A percentile compares a stretch with the other conserved stretches of the same genome.
Conservation (phyloP, 2,113 vertebrate genomes). For the Solenodon paradoxus region DNA sequence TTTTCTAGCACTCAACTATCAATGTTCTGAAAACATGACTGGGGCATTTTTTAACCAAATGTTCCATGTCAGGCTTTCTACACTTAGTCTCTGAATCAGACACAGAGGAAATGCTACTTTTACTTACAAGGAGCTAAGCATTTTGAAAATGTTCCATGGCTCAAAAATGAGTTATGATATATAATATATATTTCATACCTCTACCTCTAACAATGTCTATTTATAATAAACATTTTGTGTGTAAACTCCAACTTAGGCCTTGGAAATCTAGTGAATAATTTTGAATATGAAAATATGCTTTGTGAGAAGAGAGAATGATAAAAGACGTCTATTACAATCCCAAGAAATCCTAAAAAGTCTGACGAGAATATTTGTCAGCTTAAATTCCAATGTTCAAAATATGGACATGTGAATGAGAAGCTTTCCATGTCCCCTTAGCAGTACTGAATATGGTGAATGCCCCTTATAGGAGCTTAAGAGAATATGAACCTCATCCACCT, state of each 20-base stretch:
- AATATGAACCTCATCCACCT: neutral
- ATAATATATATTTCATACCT: neutral
- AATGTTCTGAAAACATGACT: neutral
- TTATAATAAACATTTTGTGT: neutral
- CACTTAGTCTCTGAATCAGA: neutral
- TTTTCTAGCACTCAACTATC: neutral
- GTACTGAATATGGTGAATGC: neutral
- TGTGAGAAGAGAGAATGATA: neutral
- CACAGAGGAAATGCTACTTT: neutral
- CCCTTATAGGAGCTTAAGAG: neutral
- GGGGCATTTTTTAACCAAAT: neutral
- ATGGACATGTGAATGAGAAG: neutral
- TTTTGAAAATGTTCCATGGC: neutral
- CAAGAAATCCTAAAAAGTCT: neutral
- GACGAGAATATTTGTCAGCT: neutral
- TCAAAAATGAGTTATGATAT: neutral
- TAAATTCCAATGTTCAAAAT: neutral
- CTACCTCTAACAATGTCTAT: neutral
- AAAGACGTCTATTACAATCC: neutral
- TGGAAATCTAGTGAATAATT: neutral
- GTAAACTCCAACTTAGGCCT: neutral
- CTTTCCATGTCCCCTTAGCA: neutral
- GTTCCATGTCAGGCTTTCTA: constrained; percentile 19
- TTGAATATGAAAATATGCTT: constrained; percentile 7
- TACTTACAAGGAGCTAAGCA: neutral